phyloP scores from a whole-genome alignment of 1,140 invertebrate species.

The Penaeus japonicus region DNA sequence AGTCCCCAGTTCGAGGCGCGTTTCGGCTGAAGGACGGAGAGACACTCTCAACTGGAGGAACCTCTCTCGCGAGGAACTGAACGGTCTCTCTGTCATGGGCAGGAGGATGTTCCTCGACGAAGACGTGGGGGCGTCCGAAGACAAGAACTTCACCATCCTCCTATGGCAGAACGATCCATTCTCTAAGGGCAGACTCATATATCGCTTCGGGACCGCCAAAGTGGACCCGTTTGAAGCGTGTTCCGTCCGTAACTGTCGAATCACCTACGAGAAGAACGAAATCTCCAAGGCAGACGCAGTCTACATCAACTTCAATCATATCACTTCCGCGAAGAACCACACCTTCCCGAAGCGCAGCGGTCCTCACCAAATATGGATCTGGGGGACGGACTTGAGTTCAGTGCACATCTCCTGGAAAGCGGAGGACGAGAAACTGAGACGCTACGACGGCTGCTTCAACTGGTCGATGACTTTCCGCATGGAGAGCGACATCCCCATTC shows the following conservation, averaged over 20 bases:
- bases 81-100: not conserved
- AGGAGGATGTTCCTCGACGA: slow-evolving; percentile 20
- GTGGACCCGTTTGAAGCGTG: slow-evolving; percentile 67
- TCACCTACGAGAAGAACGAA: slow-evolving; percentile 67
- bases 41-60: no score
- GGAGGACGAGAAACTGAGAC: slow-evolving; percentile 61
- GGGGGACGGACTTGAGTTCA: slow-evolving; percentile 71
- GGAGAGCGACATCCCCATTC: slow-evolving; percentile 75
- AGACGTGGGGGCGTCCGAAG: not conserved
- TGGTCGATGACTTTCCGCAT: slow-evolving; percentile 80
- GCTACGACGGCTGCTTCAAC: slow-evolving; percentile 71
- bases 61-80: no score
- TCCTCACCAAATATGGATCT: slow-evolving; percentile 70
- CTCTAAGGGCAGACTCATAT: slow-evolving; percentile 55
- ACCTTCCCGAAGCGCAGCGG: slow-evolving; percentile 62
- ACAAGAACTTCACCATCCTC: slow-evolving; percentile 48
- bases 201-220: slow-evolving; percentile 41
- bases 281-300: slow-evolving; percentile 67
- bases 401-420: slow-evolving; percentile 66
- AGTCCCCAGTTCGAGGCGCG: no score
- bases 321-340: slow-evolving; percentile 60
- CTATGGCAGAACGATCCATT: slow-evolving; percentile 56
- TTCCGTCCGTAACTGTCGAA: slow-evolving; percentile 67
- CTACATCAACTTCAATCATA: slow-evolving; percentile 70
- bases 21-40: no score